These are phyloP conservation scores for Lordiphosa collinella DNA, from an alignment of 1,140 invertebrate genomes.

Conservation along the genomic window DNA sequence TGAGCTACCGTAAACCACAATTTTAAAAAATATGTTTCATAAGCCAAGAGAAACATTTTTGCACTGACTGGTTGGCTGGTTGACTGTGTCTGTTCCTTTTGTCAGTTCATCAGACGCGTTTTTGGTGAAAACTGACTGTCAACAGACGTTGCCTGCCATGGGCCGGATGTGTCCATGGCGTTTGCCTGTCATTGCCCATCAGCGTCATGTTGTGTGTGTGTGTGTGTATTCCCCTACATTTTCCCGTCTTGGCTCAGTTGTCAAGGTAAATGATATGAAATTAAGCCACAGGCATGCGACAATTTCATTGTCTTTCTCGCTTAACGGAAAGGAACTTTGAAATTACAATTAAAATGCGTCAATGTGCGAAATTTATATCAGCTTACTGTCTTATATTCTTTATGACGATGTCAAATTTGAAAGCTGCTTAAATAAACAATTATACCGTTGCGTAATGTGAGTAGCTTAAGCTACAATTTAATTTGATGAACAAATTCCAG, in stretches of 20 bases:
- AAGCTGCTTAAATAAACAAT: conserved; percentile 32
- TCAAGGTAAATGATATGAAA: conserved; percentile 46
- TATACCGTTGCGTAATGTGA: conserved; percentile 25
- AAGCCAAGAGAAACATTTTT: conserved; percentile 48
- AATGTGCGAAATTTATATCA: conserved; percentile 44
- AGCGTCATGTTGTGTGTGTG: conserved; percentile 19
- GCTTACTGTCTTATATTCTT: conserved; percentile 38
- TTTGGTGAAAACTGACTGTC: conserved; percentile 51
- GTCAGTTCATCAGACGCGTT: conserved; percentile 14
- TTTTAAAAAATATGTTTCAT: conserved; percentile 58
- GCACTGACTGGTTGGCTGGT: conserved; percentile 27
- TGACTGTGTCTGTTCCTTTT: background rate
- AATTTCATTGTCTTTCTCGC: conserved; percentile 2
- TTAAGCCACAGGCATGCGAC: conserved; percentile 22
- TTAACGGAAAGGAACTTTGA: background rate
- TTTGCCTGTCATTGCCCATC: conserved; percentile 62
- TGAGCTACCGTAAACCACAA: conserved; percentile 5
- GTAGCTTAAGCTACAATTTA: conserved; percentile 16
- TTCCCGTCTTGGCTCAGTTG: conserved; percentile 11
- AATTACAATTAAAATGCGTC: conserved; percentile 51
- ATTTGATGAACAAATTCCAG: background rate
- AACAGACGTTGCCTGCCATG: conserved; percentile 47
- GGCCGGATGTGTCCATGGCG: conserved; percentile 53
- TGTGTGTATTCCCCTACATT: background rate
- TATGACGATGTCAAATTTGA: conserved; percentile 30